phyloP scores from a whole-genome alignment of 2,797 vertebrate species.

The Iguana delicatissima region DNA sequence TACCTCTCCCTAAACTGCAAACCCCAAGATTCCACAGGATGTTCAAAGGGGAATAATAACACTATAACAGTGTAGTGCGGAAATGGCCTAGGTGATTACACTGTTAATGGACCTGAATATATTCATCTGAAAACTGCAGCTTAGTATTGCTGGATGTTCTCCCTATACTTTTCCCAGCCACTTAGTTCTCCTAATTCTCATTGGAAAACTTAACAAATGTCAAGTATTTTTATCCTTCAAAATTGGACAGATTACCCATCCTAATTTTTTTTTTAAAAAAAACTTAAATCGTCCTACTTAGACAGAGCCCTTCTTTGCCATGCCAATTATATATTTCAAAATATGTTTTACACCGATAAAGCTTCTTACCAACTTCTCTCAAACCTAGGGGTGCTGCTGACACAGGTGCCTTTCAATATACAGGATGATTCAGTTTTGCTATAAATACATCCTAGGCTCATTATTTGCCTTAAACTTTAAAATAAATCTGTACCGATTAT shows the following conservation, averaged over 20 bases:
- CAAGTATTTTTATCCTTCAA: conserved; percentile 36
- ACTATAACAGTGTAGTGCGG: too few species aligned
- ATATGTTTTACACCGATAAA: conserved; percentile 76
- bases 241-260: conserved; percentile 33
- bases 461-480: conserved; percentile 47
- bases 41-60: too few species aligned
- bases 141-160: background rate
- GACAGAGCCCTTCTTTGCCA: conserved; percentile 50
- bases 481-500: conserved; percentile 54
- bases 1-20: too few species aligned
- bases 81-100: background rate
- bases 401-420: conserved; percentile 60
- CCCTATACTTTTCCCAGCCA: background rate
- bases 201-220: conserved; percentile 20
- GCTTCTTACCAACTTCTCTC: conserved; percentile 50
- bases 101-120: background rate
- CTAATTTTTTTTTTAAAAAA: conserved; percentile 35
- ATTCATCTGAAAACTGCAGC: conserved; percentile 28
- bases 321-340: conserved; percentile 63
- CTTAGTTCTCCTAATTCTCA: conserved; percentile 47
- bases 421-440: conserved; percentile 53
- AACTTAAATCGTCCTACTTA: conserved; percentile 48
- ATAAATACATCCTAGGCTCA: conserved; percentile 41
- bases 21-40: too few species aligned
- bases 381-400: conserved; percentile 47